A percentile compares a stretch with the other conserved stretches of the same genome.
Evolutionary conservation across 2,888 invertebrate genomes (phyloP).

Genomic region (Sarcophaga carnaria): DNA sequence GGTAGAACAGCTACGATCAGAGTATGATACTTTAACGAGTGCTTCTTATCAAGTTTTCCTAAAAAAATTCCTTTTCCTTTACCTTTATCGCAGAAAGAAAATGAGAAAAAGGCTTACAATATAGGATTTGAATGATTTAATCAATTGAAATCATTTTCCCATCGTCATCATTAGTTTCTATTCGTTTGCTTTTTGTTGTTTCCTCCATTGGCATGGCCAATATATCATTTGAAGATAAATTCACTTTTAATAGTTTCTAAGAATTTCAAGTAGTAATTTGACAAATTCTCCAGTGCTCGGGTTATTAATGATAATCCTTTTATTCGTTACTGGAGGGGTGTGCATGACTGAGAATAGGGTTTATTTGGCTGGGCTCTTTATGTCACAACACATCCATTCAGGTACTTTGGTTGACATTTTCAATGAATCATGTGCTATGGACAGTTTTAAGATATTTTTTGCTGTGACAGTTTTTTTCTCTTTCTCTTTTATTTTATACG

Average conservation of each 20-base stretch:
- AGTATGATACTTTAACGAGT: neutral
- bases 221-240: slow-evolving; percentile 54
- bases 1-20: no score
- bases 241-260: slow-evolving; percentile 62
- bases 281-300: slow-evolving; percentile 58
- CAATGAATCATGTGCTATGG: slow-evolving; percentile 63
- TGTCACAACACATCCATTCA: slow-evolving; percentile 64
- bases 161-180: neutral
- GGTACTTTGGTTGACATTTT: slow-evolving; percentile 61
- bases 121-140: neutral
- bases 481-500: slow-evolving; percentile 7
- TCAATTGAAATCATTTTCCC: slow-evolving; percentile 32
- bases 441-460: slow-evolving; percentile 56
- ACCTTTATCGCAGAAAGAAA: neutral
- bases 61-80: neutral
- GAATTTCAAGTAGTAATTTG: slow-evolving; percentile 60
- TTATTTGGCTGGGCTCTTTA: slow-evolving; percentile 34
- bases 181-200: neutral
- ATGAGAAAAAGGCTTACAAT: neutral
- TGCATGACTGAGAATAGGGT: slow-evolving; percentile 5
- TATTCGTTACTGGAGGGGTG: neutral
- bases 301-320: slow-evolving; percentile 61
- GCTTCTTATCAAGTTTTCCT: neutral
- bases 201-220: neutral
- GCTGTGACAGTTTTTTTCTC: slow-evolving; percentile 58